Evolutionary conservation across 64 coral and sea anemone species (phyloP), one percentile per base, ranked within the genome.

Genomic region (Porites australiensis): DNA sequence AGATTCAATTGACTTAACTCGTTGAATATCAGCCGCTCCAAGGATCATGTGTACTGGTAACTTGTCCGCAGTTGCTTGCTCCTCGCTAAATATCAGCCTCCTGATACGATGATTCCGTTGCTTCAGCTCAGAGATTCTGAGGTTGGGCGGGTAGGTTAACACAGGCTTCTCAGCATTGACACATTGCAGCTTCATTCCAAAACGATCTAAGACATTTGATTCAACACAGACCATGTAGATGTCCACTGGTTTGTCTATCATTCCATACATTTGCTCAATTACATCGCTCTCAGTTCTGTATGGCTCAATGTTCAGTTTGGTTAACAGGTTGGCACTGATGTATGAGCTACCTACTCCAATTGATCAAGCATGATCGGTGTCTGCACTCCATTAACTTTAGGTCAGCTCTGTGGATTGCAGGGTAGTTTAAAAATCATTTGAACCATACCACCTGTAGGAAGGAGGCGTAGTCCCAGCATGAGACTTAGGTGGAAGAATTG

Each of bases 131-230:
- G 72, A 9, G 44, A 93, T 93, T 27, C 68, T 68, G 0, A 86
- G 86, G 14, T 93, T 96, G 0, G 90, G 90, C 68, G 82, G 62
- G 77, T 70, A 19, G 2, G 77, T 90, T 8, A 90, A 44, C 8
- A 75, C 79, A 1, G 86, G 86, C 14, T 93, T 96, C 50, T 93
- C 95, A 14, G 90, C 90, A 93, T 79, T 96, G 51, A 96, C 72
- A 15, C 89, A 90, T 4, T 45, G 49, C 4, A 90, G 2, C 18
- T 80, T 21, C 62, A 90, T 71, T 13, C 23, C 67, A 49, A 90
- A 90, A 8, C 11, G 22, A 44, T 63, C 37, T 12, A 49, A 19
- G 19, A 22, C 48, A 2, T 53, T 2, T 71, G 90, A 92, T 45
- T 86, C 14, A 9, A 92, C 13, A 75, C 77, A 0, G 55, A 93